These are phyloP conservation scores for Spizaetus ornatus DNA, from an alignment of 2,113 vertebrate genomes.

Conservation along the genomic window DNA sequence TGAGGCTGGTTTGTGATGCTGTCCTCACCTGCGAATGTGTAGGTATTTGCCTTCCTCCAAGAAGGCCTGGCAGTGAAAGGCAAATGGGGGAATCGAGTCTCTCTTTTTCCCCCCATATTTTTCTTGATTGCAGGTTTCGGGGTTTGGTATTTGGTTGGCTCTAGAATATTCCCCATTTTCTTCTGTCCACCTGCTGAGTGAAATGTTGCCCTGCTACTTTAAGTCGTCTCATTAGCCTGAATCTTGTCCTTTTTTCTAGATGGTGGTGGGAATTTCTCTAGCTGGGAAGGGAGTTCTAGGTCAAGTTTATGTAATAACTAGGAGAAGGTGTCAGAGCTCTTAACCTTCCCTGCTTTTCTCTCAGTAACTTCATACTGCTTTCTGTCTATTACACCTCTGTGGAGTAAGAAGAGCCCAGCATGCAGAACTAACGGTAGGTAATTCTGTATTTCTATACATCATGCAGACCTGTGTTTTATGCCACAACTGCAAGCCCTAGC, in stretches of 20 bases:
- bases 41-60: background rate
- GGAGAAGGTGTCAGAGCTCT: background rate
- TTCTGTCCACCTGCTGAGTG: background rate
- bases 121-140: background rate
- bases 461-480: background rate
- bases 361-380: too few relatives aligned
- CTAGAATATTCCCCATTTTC: background rate
- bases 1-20: background rate
- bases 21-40: background rate
- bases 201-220: background rate
- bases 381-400: background rate
- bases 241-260: background rate
- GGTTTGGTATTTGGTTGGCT: background rate
- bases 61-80: background rate
- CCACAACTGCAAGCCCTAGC: background rate
- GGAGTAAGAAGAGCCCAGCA: background rate
- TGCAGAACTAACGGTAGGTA: fast-evolving
- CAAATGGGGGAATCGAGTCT: background rate
- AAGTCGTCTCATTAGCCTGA: background rate
- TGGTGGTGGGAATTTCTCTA: background rate
- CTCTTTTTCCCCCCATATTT: fast-evolving
- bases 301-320: background rate
- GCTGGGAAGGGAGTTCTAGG: background rate
- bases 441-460: background rate
- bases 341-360: background rate